phyloP scores from a whole-genome alignment of 2,888 invertebrate species.

The Meghimatium bilineatum region DNA sequence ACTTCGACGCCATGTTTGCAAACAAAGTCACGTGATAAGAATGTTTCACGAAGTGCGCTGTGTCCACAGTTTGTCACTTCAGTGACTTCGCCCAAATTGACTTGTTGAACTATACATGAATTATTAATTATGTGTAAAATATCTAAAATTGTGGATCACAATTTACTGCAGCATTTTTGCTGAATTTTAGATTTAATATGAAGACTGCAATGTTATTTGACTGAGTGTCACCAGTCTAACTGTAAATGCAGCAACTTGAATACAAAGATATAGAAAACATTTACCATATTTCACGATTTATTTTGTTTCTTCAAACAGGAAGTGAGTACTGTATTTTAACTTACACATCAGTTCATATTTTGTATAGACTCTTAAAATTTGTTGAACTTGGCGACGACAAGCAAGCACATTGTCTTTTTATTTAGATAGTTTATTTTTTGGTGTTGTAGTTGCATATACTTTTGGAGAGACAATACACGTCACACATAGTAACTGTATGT shows the following conservation, averaged over 20 bases:
- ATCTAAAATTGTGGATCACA: not conserved
- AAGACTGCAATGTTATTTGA: too few relatives aligned
- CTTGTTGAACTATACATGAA: not conserved
- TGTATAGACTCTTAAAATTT: constrained; percentile 23
- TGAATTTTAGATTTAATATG: too few relatives aligned
- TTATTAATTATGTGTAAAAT: not conserved
- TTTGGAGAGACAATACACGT: not conserved
- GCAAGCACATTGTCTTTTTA: not conserved
- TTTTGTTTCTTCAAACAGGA: constrained; percentile 3
- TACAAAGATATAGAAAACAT: too few relatives aligned
- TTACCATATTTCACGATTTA: not conserved
- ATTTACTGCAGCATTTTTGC: not conserved
- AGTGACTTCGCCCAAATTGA: not conserved
- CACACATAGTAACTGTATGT: not conserved
- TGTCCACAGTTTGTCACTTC: not conserved
- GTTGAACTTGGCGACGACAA: constrained; percentile 44
- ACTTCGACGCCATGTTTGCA: constrained; percentile 45
- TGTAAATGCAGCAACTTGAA: not conserved
- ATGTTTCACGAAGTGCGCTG: not conserved
- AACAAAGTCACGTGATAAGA: constrained; percentile 46
- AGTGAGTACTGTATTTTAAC: not conserved
- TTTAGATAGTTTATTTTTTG: not conserved
- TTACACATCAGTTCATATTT: not conserved
- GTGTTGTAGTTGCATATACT: not conserved
- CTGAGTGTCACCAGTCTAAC: not conserved